Evolutionary conservation across 2,113 vertebrate species (phyloP).

Genomic region (Aplodontia rufa): DNA sequence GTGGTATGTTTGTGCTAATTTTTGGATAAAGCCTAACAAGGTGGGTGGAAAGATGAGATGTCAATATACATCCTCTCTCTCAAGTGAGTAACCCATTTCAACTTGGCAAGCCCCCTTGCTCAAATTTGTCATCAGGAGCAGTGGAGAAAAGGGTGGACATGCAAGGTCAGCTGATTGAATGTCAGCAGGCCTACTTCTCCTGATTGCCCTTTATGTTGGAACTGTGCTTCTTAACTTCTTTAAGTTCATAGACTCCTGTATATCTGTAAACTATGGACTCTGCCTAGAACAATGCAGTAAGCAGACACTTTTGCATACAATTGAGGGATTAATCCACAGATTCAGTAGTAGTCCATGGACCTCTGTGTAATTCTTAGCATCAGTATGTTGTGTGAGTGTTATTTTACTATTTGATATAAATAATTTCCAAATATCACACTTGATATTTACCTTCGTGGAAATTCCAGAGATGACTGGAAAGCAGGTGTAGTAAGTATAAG

Average conservation of each 20-base stretch:
- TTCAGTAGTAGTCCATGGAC: not conserved
- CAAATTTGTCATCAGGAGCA: not conserved
- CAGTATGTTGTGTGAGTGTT: not conserved
- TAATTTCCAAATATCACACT: not conserved
- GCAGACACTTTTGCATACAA: not conserved
- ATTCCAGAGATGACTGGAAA: not conserved
- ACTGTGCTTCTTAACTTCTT: not conserved
- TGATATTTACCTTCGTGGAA: not conserved
- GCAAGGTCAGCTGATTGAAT: not conserved
- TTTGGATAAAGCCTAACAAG: not conserved
- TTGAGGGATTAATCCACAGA: not conserved
- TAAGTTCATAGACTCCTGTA: not conserved
- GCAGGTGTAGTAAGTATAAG: not conserved
- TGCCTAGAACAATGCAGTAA: not conserved
- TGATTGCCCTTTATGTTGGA: not conserved
- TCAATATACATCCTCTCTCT: not conserved
- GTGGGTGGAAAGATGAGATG: not conserved
- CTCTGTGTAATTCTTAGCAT: not conserved
- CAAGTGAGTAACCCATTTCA: not conserved
- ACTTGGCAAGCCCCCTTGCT: not conserved
- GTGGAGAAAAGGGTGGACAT: not conserved
- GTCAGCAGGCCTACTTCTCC: not conserved
- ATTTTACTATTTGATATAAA: not conserved
- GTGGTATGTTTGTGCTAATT: not conserved
- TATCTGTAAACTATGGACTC: not conserved